Evolutionary conservation across 2,113 vertebrate genomes (phyloP).

Genomic region (Saccopteryx bilineata): DNA sequence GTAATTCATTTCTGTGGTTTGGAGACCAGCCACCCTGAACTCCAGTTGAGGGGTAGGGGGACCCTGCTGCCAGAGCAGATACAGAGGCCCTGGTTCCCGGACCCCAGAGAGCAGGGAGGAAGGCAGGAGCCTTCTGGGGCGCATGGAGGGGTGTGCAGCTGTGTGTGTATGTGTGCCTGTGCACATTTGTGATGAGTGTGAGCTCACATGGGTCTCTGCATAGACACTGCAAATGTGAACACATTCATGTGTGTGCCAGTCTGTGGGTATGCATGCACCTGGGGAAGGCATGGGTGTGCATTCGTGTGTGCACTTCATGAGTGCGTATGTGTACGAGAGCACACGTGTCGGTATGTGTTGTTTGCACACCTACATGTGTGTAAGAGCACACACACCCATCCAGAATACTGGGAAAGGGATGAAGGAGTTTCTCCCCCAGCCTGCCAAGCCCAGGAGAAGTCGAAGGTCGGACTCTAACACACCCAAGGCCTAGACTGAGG

Average conservation of each 20-base stretch:
- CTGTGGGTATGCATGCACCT: too few species aligned
- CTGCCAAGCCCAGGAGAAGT: neutral
- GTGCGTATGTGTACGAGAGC: rapidly evolving
- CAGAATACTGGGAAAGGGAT: neutral
- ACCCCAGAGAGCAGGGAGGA: neutral
- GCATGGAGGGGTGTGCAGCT: too few species aligned
- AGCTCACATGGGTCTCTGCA: neutral
- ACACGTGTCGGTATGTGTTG: too few species aligned
- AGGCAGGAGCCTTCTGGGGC: neutral
- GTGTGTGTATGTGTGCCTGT: neutral
- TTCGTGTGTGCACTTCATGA: too few species aligned
- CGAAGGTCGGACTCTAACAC: neutral
- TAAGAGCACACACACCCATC: neutral
- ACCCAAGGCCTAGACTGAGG: neutral
- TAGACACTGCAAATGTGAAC: too few species aligned
- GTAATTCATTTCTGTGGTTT: neutral
- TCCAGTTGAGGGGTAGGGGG: neutral
- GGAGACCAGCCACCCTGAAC: neutral
- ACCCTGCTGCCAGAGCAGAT: neutral
- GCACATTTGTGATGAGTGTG: rapidly evolving
- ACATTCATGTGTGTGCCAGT: rapidly evolving
- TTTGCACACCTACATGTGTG: neutral
- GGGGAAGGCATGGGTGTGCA: neutral
- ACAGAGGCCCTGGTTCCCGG: neutral
- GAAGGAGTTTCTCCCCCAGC: neutral